phyloP scores from a whole-genome alignment of 2,113 vertebrate genomes.

The Cinclus mexicanus region DNA sequence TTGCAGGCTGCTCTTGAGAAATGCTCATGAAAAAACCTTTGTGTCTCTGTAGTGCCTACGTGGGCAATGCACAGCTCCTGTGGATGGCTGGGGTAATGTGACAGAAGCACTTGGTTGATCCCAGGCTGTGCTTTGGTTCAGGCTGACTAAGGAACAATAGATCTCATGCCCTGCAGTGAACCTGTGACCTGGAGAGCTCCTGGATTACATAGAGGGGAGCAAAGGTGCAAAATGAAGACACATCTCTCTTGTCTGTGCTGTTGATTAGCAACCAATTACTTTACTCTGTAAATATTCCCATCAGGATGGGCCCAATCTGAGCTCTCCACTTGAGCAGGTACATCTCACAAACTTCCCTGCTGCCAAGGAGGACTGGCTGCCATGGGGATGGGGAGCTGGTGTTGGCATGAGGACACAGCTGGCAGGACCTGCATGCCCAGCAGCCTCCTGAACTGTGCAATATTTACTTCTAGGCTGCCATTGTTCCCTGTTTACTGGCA shows the following conservation, averaged over 20 bases:
- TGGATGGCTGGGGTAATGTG: neutral
- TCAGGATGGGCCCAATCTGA: neutral
- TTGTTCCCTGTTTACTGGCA: neutral
- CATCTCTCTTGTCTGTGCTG: neutral
- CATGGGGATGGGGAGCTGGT: neutral
- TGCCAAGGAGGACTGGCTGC: neutral
- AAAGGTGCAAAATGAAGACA: neutral
- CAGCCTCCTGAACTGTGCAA: neutral
- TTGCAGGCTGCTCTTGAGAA: neutral
- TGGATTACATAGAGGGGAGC: fast-evolving
- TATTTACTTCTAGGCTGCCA: neutral
- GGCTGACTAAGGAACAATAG: neutral
- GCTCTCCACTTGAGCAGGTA: neutral
- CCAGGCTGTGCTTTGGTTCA: neutral
- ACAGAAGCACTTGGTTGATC: neutral
- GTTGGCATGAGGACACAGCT: fast-evolving
- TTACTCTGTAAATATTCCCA: neutral
- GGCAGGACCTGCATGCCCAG: neutral
- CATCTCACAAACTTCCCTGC: neutral
- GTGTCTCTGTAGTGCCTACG: fast-evolving
- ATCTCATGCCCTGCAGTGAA: neutral
- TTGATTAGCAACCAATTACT: neutral
- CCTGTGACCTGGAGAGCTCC: neutral
- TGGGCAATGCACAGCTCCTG: neutral
- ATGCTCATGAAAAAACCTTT: neutral